Evolutionary conservation across 2,113 vertebrate species (phyloP).

Genomic region (Thymallus thymallus): DNA sequence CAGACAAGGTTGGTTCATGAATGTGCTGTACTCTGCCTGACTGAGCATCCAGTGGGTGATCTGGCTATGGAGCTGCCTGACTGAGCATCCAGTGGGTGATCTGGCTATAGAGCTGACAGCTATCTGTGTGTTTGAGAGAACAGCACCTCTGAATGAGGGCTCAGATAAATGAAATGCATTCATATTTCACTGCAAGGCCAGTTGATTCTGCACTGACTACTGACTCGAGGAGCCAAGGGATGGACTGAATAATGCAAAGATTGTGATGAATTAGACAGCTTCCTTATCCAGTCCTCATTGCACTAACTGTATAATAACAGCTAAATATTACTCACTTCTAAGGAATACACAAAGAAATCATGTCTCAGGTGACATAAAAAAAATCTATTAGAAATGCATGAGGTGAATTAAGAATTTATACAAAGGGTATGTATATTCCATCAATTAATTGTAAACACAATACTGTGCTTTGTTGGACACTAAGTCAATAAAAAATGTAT

Average conservation of each 20-base stretch:
- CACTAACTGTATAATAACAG: not conserved
- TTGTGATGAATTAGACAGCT: too few species aligned
- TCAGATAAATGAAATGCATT: too few species aligned
- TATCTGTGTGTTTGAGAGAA: not conserved
- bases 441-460: not conserved
- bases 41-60: not conserved
- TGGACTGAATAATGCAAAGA: too few species aligned
- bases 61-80: not conserved
- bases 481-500: not conserved
- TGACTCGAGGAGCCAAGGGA: too few species aligned
- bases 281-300: too few species aligned
- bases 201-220: too few species aligned
- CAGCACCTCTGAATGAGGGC: not conserved
- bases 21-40: not conserved
- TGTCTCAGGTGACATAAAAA: not conserved
- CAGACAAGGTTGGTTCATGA: not conserved
- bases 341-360: not conserved
- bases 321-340: not conserved
- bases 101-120: not conserved
- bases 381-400: not conserved
- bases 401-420: not conserved
- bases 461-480: not conserved
- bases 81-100: not conserved
- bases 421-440: not conserved
- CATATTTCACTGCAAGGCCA: too few species aligned